Conservation (phyloP, 2,888 invertebrate genomes). For the Callimorpha dominula region DNA sequence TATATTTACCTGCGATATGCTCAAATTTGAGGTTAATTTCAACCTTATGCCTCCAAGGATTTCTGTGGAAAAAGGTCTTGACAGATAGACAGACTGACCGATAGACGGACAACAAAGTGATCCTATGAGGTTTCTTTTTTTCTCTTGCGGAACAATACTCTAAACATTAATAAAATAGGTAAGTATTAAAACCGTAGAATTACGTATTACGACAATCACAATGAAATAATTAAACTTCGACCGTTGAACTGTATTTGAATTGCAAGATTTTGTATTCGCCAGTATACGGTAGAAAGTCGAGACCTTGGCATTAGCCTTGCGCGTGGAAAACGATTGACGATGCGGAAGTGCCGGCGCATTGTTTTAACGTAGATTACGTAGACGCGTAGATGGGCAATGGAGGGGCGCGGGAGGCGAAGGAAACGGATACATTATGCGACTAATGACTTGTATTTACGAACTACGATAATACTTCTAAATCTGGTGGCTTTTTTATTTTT, state of each 20-base stretch:
- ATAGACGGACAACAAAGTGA: too few relatives aligned
- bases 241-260: slow-evolving; percentile 33
- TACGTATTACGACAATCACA: not conserved
- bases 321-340: slow-evolving; percentile 80
- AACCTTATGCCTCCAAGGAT: too few relatives aligned
- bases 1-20: too few relatives aligned
- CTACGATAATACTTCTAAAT: slow-evolving; percentile 26
- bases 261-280: slow-evolving; percentile 42
- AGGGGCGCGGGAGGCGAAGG: slow-evolving; percentile 39
- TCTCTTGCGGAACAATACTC: too few relatives aligned
- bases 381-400: slow-evolving; percentile 37
- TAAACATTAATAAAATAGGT: not conserved
- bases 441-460: slow-evolving; percentile 51
- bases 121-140: too few relatives aligned
- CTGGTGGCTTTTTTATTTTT: not conserved
- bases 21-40: too few relatives aligned
- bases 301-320: slow-evolving; percentile 85
- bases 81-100: too few relatives aligned
- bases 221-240: slow-evolving; percentile 14
- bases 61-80: too few relatives aligned
- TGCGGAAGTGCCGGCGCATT: slow-evolving; percentile 78
- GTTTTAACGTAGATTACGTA: slow-evolving; percentile 75
- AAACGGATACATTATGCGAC: slow-evolving; percentile 63
- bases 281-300: slow-evolving; percentile 73
- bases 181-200: not conserved